Evolutionary conservation across 2,888 invertebrate species (phyloP), one percentile per base, ranked within the genome.

Genomic region (Heliconius erato): DNA sequence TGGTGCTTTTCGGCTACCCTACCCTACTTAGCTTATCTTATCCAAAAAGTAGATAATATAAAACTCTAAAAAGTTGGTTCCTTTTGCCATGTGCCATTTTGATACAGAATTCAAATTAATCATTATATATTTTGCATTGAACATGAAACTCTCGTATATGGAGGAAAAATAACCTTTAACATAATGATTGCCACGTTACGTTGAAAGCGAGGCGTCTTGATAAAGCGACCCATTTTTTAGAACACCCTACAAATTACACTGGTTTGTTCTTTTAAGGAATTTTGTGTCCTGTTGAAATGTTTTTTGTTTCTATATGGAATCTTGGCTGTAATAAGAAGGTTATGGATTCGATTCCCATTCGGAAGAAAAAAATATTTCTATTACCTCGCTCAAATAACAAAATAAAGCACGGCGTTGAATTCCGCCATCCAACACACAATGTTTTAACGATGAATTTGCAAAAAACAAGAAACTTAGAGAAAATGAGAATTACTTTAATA

Each of bases 231-330:
- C 78, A 44, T 78, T 78, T 81, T 35, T 35, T 68, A 76, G 19
- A 68, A 78, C 67, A 67, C 26, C 65, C 26, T 78, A 78, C 65
- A 65, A 65, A 78, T 78, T 67, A 68, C 67, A 69, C 59, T 81
- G 72, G 54, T 54, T 68, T 81, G 59, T 59, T 76, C 32, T 49
- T 1, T 67, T 32, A 35, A 67, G 32, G 63, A 44, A 26, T 79
- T 74, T 28, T 32, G 74, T 63, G 9, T 76, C n/a, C 14, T 63
- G 19, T 35, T 40, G 11, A 40, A 40, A 35, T 35, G 35, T 54
- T 19, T 40, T n/a, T n/a, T 3, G 40, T 65, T 65, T 65, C 3
- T 65, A n/a, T 65, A 2, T 65, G 49, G 49, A 49, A 5, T 5
- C 49, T 2, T 1, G 23, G 23, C 59, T 23, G 23, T 59, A 59